Base-by-base conservation (phyloP, 2,888 invertebrate species). In the Pherbina coryleti region DNA sequence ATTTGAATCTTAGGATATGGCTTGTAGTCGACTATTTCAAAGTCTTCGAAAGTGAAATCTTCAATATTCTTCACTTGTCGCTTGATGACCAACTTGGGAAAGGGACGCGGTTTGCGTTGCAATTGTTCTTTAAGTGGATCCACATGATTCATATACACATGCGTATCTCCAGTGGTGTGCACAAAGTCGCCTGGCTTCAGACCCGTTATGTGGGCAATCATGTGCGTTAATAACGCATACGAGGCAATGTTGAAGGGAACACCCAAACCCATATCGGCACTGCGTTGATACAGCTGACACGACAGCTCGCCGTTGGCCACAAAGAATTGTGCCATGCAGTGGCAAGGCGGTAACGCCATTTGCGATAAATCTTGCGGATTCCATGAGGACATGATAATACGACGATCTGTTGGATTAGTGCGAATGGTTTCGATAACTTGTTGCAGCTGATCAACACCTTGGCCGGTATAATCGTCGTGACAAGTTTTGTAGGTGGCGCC, bases 211-310 rank as follows among this genome's bases (percentile, higher is more conserved):
- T 98, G 96, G 31, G 99, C 98, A 82, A 99, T 95, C 97, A 99
- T 98, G 85, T 95, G 95, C 3, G 98, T 98, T 3, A 99, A 91
- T 37, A 99, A 89, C 1, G 98, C 93, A 90, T 99, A 99, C 84
- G 98, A 98, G 70, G 99, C 98, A 84, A 99, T 97, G 90, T 99
- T 99, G 89, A 99, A 99, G 14, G 98, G 98, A 0, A 98, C 98
- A n/a, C 99, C 99, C 1, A 99, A 91, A 2, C 98, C 98, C 95
- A 99, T 96, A 88, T 99, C 99, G 8, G 97, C 99, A 84, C 98
- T 98, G 81, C 99, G 92, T 90, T 99, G 99, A 88, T 98, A 98
- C 82, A 99, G 89, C 84, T 97, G 95, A 86, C 98, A 98, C 0
- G 97, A 97, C 1, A 99, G 90, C 88, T 96, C 95, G 1, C 93